phyloP scores from a whole-genome alignment of 2,888 invertebrate genomes.

The Pristionchus mayeri region DNA sequence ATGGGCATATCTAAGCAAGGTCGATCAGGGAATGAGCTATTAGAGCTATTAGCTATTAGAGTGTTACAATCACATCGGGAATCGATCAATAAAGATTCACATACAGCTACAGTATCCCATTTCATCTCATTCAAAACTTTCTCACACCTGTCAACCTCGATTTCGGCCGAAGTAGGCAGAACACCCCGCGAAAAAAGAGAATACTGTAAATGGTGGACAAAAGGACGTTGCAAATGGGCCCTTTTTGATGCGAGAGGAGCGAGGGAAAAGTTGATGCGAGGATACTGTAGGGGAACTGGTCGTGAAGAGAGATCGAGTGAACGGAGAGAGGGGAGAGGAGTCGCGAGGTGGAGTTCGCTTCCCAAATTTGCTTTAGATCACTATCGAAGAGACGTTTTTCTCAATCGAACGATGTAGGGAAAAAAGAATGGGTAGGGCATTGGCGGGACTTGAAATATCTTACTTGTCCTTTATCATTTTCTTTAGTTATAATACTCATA shows the following conservation, averaged over 20 bases:
- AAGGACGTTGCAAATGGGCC: constrained; percentile 1
- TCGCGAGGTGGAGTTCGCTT: constrained; percentile 10
- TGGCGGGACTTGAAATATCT: background rate
- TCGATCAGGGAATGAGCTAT: too few species aligned
- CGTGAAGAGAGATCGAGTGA: background rate
- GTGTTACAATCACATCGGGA: too few species aligned
- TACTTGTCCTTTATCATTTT: too few species aligned
- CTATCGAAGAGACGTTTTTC: background rate
- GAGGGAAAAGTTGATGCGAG: constrained; percentile 15
- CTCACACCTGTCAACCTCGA: constrained; percentile 25
- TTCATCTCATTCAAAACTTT: constrained; percentile 4
- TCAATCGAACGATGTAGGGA: background rate
- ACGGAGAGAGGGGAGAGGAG: constrained; percentile 23
- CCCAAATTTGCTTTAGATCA: constrained; percentile 39
- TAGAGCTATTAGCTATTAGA: too few species aligned
- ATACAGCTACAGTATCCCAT: background rate
- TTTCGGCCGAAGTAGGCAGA: background rate
- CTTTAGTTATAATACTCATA: too few species aligned
- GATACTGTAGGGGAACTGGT: constrained; percentile 29
- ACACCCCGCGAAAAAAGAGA: constrained; percentile 26
- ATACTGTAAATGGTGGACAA: constrained; percentile 1
- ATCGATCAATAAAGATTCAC: too few species aligned
- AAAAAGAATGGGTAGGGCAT: background rate
- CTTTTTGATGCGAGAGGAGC: background rate
- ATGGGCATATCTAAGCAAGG: too few species aligned